Evolutionary conservation across 2,797 vertebrate species (phyloP).

Genomic region (Sarcophilus harrisii): DNA sequence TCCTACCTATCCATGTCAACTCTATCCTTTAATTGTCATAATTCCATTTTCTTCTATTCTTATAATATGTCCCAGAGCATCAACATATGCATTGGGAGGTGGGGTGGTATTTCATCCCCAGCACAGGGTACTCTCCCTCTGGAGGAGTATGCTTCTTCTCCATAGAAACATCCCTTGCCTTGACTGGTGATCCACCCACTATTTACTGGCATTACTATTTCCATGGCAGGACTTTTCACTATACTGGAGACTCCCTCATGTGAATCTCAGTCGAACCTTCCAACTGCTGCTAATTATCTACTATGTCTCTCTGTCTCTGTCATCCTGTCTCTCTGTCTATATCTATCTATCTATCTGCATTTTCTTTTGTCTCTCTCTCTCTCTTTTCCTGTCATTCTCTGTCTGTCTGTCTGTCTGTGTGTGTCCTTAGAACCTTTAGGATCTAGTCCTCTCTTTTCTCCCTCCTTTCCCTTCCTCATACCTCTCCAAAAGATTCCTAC

Average conservation of each 20-base stretch:
- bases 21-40: background rate
- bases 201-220: background rate
- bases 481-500: slow-evolving; percentile 26
- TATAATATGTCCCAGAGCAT: background rate
- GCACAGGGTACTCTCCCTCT: background rate
- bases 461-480: background rate
- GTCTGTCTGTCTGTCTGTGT: background rate
- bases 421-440: background rate
- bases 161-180: background rate
- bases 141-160: background rate
- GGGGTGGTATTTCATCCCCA: background rate
- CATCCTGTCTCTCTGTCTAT: no score
- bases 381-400: no score
- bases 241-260: background rate
- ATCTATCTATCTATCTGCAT: no score
- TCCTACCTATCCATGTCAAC: background rate
- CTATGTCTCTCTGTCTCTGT: background rate
- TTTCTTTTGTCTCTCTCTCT: background rate
- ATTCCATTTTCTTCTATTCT: background rate
- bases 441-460: background rate
- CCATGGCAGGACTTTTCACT: background rate
- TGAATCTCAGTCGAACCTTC: background rate
- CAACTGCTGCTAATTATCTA: background rate
- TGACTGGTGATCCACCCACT: background rate
- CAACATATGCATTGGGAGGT: background rate